Conservation (phyloP, 2,888 invertebrate species). For the Cecidostiba fungosa region DNA sequence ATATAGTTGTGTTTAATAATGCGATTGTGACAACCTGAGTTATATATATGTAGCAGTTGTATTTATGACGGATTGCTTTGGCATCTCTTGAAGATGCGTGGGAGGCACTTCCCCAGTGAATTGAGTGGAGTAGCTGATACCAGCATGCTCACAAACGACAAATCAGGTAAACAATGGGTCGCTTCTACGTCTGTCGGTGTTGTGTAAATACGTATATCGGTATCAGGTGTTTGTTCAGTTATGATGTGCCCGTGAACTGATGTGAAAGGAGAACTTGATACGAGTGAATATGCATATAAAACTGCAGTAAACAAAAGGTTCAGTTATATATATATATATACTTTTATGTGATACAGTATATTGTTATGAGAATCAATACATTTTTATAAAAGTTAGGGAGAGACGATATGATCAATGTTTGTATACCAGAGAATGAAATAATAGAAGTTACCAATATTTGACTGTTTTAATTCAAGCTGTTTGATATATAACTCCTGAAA, state of each 20-base stretch:
- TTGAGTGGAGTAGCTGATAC: not conserved
- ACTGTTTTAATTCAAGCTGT: not conserved
- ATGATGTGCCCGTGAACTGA: not conserved
- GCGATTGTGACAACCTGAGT: not conserved
- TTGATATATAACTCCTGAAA: not conserved
- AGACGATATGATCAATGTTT: too few relatives aligned
- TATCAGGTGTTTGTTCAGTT: not conserved
- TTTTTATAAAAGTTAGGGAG: too few relatives aligned
- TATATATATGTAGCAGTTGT: not conserved
- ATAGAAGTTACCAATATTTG: not conserved
- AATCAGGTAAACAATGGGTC: constrained; percentile 3
- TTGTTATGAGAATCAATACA: not conserved
- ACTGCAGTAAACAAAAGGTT: not conserved
- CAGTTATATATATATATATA: not conserved
- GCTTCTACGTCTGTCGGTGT: constrained; percentile 21
- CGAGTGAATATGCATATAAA: not conserved
- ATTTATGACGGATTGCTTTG: not conserved
- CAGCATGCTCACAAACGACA: not conserved
- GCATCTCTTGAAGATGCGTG: not conserved
- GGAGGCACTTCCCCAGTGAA: not conserved
- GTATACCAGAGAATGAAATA: not conserved
- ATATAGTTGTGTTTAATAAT: not conserved
- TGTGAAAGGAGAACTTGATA: constrained; percentile 23
- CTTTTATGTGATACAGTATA: not conserved
- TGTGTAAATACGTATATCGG: constrained; percentile 11